Evolutionary conservation across 2,797 vertebrate genomes (phyloP).

Genomic region (Salarias fasciatus): DNA sequence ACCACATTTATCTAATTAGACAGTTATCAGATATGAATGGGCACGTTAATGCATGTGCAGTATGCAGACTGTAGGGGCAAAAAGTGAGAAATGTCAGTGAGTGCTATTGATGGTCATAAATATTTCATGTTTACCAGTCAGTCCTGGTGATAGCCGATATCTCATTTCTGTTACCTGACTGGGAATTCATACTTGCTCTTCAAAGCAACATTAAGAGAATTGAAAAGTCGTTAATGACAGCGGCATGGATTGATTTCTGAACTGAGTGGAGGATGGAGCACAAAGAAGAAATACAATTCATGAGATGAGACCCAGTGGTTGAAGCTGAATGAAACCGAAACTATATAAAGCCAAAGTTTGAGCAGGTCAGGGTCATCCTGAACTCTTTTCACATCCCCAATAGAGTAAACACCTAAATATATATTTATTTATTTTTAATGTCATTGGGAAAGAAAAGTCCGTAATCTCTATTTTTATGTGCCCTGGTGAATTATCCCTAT

Average conservation of each 20-base stretch:
- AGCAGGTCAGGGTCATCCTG: neutral
- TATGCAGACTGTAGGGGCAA: no score
- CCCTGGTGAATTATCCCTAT: constrained; percentile 23
- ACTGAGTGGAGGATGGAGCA: constrained; percentile 18
- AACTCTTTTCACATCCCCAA: no score
- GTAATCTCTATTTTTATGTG: constrained; percentile 14
- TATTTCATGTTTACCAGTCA: neutral
- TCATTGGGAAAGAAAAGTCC: constrained; percentile 11
- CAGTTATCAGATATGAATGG: no score
- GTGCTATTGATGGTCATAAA: no score
- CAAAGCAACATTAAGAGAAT: constrained; percentile 24
- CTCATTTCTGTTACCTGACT: constrained; percentile 4
- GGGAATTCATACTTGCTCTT: constrained; percentile 6
- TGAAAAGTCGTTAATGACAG: constrained; percentile 14
- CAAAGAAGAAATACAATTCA: constrained; percentile 9
- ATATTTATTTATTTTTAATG: no score
- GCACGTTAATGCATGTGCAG: no score
- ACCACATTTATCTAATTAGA: no score
- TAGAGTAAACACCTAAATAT: no score
- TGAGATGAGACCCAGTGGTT: constrained; percentile 11
- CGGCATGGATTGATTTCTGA: constrained; percentile 21
- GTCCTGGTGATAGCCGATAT: neutral
- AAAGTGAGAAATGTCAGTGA: no score
- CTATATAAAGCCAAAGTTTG: constrained; percentile 37
- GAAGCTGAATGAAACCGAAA: constrained; percentile 2